Evolutionary conservation across 2,113 vertebrate species (phyloP).

Genomic region (Manacus vitellinus): DNA sequence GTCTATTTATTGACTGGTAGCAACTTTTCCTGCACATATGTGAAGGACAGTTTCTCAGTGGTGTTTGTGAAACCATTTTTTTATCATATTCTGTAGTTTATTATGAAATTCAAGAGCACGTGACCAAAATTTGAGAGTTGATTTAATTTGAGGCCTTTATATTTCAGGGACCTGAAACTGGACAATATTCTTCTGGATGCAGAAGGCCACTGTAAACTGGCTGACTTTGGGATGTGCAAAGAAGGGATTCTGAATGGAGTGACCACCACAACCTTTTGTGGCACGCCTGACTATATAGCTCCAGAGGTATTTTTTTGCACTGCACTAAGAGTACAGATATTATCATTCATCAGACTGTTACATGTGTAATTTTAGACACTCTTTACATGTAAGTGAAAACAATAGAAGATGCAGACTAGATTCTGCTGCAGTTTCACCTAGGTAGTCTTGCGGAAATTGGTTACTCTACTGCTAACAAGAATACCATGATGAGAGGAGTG

Average conservation of each 20-base stretch:
- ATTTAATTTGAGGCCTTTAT: background rate
- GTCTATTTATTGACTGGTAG: background rate
- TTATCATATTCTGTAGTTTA: background rate
- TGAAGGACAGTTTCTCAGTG: background rate
- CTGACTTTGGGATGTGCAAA: constrained; percentile 99
- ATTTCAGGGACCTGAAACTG: constrained; percentile 95
- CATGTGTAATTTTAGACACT: background rate
- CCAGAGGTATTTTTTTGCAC: constrained; percentile 84
- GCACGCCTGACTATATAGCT: constrained; percentile 98
- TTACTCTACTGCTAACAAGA: background rate
- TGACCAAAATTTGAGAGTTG: background rate
- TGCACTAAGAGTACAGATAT: background rate
- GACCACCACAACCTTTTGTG: constrained; percentile 97
- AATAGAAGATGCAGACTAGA: background rate
- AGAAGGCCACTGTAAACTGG: constrained; percentile 98
- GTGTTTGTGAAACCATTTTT: background rate
- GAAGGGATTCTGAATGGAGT: constrained; percentile 96
- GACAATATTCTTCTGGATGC: constrained; percentile 98
- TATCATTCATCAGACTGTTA: background rate
- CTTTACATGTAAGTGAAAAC: background rate
- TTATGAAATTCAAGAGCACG: background rate
- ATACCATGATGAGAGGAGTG: background rate
- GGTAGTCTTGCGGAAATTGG: background rate
- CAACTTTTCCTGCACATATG: fast-evolving
- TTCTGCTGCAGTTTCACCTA: background rate